Evolutionary conservation across 2,113 vertebrate genomes (phyloP).

Genomic region (Rhegmatorhina hoffmannsi): DNA sequence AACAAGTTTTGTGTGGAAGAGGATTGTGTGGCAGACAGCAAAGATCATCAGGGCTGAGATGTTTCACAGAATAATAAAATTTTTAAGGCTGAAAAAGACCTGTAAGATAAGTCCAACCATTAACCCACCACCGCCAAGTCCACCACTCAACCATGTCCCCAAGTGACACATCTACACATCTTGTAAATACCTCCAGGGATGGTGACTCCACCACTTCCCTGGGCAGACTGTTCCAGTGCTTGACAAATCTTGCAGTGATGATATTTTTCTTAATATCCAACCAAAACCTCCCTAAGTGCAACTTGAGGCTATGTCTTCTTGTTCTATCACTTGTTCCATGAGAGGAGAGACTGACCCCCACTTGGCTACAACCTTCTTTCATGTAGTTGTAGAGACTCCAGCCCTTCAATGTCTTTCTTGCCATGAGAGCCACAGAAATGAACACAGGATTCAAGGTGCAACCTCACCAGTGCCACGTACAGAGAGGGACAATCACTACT

Average conservation of each 20-base stretch:
- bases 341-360: background rate
- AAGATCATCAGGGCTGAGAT: background rate
- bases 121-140: background rate
- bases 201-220: background rate
- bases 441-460: background rate
- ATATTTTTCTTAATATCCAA: background rate
- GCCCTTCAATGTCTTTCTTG: background rate
- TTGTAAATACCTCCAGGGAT: background rate
- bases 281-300: background rate
- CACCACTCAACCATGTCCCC: background rate
- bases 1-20: background rate
- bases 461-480: background rate
- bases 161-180: background rate
- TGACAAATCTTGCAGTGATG: background rate
- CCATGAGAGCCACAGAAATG: background rate
- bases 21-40: background rate
- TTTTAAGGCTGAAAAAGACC: background rate
- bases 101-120: background rate
- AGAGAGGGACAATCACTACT: background rate
- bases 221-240: background rate
- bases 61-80: background rate
- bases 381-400: background rate
- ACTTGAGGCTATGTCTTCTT: background rate
- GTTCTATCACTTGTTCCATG: background rate
- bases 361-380: background rate